Evolutionary conservation across 2,797 vertebrate species (phyloP).

Genomic region (Alosa sapidissima): DNA sequence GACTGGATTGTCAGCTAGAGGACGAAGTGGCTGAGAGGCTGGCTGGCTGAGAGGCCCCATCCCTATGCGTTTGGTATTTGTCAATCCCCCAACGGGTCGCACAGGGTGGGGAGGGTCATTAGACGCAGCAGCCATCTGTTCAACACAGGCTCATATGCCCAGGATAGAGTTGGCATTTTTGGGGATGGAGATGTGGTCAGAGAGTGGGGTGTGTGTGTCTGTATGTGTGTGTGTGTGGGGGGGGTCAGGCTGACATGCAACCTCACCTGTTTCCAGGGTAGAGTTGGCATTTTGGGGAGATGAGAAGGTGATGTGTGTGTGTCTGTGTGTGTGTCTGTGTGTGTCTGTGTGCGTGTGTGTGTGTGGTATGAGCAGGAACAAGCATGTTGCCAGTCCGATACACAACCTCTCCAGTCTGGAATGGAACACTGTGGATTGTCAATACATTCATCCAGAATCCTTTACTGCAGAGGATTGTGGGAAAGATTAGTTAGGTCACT

Average conservation of each 20-base stretch:
- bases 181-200: neutral
- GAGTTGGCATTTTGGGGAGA: neutral
- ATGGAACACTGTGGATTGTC: neutral
- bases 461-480: neutral
- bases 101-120: neutral
- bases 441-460: neutral
- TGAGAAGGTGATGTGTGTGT: neutral
- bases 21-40: neutral
- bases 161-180: neutral
- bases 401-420: neutral
- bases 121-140: constrained; percentile 17
- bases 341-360: too few relatives aligned
- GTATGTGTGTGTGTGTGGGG: neutral
- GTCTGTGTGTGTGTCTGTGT: too few relatives aligned
- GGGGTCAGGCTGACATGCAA: neutral
- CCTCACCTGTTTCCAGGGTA: neutral
- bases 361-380: neutral
- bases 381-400: too few relatives aligned
- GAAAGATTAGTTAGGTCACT: neutral
- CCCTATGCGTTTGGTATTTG: neutral
- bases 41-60: neutral
- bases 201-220: neutral
- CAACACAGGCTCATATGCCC: neutral
- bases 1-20: neutral
- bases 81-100: neutral